These are phyloP conservation scores for Eumaeus atala DNA, from an alignment of 1,140 invertebrate genomes.

Conservation along the genomic window DNA sequence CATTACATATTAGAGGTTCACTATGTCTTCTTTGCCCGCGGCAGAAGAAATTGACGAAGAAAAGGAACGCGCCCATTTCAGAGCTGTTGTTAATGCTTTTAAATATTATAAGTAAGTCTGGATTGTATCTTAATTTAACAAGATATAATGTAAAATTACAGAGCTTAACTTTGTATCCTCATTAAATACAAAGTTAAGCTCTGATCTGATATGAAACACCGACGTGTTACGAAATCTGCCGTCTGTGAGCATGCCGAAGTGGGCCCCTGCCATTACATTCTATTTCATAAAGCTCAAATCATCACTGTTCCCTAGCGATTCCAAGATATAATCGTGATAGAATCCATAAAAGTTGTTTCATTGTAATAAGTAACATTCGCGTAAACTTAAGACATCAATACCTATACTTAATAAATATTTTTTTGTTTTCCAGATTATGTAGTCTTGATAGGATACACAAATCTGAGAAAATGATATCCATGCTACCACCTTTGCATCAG, in stretches of 20 bases:
- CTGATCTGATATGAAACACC: no score
- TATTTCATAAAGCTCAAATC: no score
- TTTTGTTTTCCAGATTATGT: conserved; percentile 50
- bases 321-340: no score
- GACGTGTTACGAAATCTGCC: no score
- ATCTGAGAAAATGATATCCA: conserved; percentile 83
- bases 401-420: no score
- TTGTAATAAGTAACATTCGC: no score
- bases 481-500: conserved; percentile 85
- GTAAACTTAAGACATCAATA: no score
- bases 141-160: neutral
- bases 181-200: no score
- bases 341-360: no score
- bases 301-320: no score
- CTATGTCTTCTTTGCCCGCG: conserved; percentile 45
- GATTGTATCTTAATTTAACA: neutral
- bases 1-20: conserved; percentile 6
- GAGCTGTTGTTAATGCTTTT: conserved; percentile 85
- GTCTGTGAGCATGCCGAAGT: no score
- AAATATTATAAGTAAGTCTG: conserved; percentile 84
- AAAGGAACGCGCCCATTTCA: conserved; percentile 85
- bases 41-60: conserved; percentile 75
- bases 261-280: no score
- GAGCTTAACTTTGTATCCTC: neutral
- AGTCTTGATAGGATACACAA: conserved; percentile 80